These are phyloP conservation scores for Oreochromis tanganicae DNA, from an alignment of 2,113 vertebrate species.

Conservation along the genomic window DNA sequence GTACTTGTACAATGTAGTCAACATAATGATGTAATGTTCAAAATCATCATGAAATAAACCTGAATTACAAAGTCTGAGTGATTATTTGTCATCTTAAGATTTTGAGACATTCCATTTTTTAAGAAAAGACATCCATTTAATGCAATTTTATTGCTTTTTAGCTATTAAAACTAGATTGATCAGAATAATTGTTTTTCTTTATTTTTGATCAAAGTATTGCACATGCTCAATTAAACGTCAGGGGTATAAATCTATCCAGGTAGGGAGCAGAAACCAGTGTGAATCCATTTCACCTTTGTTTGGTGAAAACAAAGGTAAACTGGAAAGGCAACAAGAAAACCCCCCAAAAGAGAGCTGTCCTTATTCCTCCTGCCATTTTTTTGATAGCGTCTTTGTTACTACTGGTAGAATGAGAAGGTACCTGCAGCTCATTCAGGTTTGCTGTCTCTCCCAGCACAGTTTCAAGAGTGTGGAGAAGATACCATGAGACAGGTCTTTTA, in stretches of 20 bases:
- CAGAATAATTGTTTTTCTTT: too few relatives aligned
- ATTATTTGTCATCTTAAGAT: neutral
- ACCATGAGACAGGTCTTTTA: neutral
- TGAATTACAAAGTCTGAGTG: neutral
- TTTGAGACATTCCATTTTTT: neutral
- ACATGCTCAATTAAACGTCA: neutral
- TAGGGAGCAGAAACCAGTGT: neutral
- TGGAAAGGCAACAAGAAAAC: too few relatives aligned
- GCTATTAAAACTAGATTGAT: neutral
- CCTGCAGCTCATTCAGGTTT: too few relatives aligned
- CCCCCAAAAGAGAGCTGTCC: too few relatives aligned
- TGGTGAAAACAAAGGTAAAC: too few relatives aligned
- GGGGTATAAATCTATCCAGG: neutral
- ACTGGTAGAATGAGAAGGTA: too few relatives aligned
- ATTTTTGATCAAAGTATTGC: neutral
- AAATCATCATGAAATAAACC: constrained; percentile 43
- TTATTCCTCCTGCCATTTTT: too few relatives aligned
- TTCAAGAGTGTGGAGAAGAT: neutral
- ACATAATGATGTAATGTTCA: neutral
- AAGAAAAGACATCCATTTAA: neutral
- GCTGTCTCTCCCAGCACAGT: neutral
- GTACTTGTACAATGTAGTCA: constrained; percentile 35
- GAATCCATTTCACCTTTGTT: neutral
- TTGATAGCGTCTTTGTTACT: too few relatives aligned
- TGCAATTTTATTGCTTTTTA: neutral